A percentile compares a stretch with the other conserved stretches of the same genome.
These are phyloP conservation scores for Hylyphantes graminicola DNA, from an alignment of 1,140 invertebrate species.

Conservation along the genomic window DNA sequence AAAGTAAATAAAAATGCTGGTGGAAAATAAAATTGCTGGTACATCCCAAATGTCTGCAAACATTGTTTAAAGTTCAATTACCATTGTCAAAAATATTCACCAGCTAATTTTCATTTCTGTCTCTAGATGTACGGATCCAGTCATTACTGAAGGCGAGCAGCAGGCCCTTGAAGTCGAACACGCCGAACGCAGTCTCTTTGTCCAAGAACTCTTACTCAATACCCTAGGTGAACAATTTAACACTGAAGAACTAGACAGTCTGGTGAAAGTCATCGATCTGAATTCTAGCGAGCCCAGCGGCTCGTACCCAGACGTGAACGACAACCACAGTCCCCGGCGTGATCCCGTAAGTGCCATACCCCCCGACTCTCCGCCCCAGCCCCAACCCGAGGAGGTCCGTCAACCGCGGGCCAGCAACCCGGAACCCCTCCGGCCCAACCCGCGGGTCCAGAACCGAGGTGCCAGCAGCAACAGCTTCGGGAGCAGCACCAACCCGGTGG, in stretches of 20 bases:
- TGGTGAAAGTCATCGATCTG: slow-evolving; percentile 54
- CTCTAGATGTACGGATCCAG: slow-evolving; percentile 74
- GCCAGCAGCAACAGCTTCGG: slow-evolving; percentile 19
- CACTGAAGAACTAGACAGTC: slow-evolving; percentile 57
- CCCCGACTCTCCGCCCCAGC: slow-evolving; percentile 29
- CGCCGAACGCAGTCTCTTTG: slow-evolving; percentile 77
- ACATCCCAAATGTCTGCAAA: no score
- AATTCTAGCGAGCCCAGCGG: slow-evolving; percentile 20
- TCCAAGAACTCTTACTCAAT: slow-evolving; percentile 76
- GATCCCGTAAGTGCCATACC: slow-evolving; percentile 55
- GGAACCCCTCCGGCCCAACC: slow-evolving; percentile 31
- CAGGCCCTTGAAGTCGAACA: slow-evolving; percentile 73
- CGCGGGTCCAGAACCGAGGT: slow-evolving; percentile 32
- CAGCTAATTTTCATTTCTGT: slow-evolving; percentile 14
- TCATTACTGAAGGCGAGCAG: slow-evolving; percentile 72
- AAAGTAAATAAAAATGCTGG: no score
- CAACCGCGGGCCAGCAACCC: slow-evolving; percentile 25
- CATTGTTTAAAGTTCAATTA: no score
- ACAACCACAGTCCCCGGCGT: slow-evolving; percentile 47
- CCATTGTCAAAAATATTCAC: not conserved
- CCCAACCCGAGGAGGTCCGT: slow-evolving; percentile 22
- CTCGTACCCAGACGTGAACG: slow-evolving; percentile 44
- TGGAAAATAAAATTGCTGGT: no score
- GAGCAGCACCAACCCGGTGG: slow-evolving; percentile 29
- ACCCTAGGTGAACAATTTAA: slow-evolving; percentile 70